Conservation (phyloP, 2,797 vertebrate genomes). For the Falco berigora region DNA sequence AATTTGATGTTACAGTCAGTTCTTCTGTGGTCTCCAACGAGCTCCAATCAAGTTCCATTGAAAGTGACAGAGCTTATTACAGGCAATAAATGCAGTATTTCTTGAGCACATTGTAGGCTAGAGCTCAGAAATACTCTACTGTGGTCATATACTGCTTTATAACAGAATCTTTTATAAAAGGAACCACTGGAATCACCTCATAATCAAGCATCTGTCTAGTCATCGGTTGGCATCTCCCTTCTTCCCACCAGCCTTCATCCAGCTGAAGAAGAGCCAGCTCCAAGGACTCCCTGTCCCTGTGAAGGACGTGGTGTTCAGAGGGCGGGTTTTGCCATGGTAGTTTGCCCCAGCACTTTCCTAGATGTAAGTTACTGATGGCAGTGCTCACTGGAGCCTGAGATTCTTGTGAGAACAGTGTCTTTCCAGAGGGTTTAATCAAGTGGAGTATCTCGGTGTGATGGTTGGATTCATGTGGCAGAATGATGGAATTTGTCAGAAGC, state of each 20-base stretch:
- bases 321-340: background rate
- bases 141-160: background rate
- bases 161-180: background rate
- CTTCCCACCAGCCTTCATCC: background rate
- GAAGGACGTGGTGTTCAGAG: background rate
- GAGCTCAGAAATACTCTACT: too few relatives aligned
- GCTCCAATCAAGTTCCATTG: background rate
- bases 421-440: background rate
- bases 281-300: background rate
- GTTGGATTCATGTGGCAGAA: background rate
- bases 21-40: background rate
- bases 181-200: background rate
- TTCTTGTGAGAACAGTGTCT: background rate
- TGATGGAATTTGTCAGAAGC: background rate
- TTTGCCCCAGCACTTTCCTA: background rate
- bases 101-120: background rate
- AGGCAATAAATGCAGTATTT: background rate
- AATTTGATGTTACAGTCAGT: background rate
- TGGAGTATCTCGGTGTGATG: too few relatives aligned
- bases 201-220: background rate
- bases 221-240: background rate
- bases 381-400: background rate
- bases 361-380: background rate
- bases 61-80: background rate
- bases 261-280: background rate